Percentiles rank a stretch among this genome's conserved stretches.
phyloP scores from a whole-genome alignment of 2,797 vertebrate genomes.

The Spinus pinus region DNA sequence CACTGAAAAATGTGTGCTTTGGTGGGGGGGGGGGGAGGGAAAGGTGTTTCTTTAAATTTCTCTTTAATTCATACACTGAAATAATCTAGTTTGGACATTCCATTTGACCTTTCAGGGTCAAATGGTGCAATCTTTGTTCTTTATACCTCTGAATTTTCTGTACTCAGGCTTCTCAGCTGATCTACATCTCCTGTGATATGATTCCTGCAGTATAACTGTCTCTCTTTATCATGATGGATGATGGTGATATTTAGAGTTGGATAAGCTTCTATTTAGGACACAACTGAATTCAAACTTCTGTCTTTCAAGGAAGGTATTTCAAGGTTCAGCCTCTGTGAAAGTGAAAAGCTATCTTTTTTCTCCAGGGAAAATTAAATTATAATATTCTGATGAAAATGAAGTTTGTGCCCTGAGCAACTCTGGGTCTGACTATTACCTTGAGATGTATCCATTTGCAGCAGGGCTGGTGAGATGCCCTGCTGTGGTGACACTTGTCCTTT shows the following conservation, averaged over 20 bases:
- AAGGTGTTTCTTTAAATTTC: not conserved
- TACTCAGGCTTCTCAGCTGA: not conserved
- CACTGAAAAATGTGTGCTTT: not conserved
- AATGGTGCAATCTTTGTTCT: not conserved
- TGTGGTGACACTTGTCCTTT: not conserved
- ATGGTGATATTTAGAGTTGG: not conserved
- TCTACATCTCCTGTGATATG: not conserved
- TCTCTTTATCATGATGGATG: not conserved
- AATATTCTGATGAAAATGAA: not conserved
- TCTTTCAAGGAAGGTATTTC: not conserved
- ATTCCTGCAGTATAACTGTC: not conserved
- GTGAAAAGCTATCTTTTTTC: not conserved
- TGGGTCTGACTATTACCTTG: not conserved
- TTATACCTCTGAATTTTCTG: not conserved
- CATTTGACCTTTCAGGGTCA: not conserved
- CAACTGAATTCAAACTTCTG: not conserved
- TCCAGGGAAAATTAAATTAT: not conserved
- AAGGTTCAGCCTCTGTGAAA: not conserved
- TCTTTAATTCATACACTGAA: not conserved
- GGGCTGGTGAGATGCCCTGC: not conserved
- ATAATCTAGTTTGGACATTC: not conserved
- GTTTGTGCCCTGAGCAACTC: not conserved
- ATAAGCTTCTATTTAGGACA: not conserved
- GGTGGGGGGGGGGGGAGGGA: rapidly evolving
- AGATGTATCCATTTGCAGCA: not conserved